Conservation (phyloP, 2,888 invertebrate genomes). For the Biston betularia region DNA sequence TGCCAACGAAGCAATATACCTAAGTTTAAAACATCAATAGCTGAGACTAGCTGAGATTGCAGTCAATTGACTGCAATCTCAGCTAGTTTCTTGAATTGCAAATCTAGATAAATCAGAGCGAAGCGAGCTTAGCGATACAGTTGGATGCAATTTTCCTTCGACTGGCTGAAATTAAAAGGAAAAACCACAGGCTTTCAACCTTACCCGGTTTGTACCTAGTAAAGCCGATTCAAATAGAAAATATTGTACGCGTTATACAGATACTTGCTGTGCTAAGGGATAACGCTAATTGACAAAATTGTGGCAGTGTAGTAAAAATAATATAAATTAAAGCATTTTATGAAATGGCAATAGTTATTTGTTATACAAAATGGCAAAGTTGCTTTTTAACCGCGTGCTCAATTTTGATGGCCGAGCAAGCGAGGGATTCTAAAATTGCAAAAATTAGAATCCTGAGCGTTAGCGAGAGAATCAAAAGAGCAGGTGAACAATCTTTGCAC, state of each 20-base stretch:
- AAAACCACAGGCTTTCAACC: constrained; percentile 40
- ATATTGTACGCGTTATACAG: constrained; percentile 24
- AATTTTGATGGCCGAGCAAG: no score
- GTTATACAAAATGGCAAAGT: no score
- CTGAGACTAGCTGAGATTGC: no score
- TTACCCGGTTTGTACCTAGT: constrained; percentile 42
- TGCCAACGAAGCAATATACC: constrained; percentile 17
- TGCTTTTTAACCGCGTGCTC: no score
- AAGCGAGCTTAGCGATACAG: constrained; percentile 37
- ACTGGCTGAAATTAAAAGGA: constrained; percentile 42
- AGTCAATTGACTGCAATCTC: constrained; percentile 24
- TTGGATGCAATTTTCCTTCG: constrained; percentile 45
- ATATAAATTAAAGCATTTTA: no score
- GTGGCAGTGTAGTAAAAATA: no score
- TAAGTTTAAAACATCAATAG: constrained; percentile 17
- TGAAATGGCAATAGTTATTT: no score
- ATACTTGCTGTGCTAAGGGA: constrained; percentile 8
- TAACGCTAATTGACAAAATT: background rate
- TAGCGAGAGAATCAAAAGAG: no score
- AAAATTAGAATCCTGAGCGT: no score
- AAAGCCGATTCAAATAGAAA: constrained; percentile 36
- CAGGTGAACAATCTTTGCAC: no score
- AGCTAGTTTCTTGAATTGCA: constrained; percentile 35
- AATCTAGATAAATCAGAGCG: constrained; percentile 35
- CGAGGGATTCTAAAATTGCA: no score